Evolutionary conservation across 2,113 vertebrate species (phyloP).

Genomic region (Larimichthys crocea): DNA sequence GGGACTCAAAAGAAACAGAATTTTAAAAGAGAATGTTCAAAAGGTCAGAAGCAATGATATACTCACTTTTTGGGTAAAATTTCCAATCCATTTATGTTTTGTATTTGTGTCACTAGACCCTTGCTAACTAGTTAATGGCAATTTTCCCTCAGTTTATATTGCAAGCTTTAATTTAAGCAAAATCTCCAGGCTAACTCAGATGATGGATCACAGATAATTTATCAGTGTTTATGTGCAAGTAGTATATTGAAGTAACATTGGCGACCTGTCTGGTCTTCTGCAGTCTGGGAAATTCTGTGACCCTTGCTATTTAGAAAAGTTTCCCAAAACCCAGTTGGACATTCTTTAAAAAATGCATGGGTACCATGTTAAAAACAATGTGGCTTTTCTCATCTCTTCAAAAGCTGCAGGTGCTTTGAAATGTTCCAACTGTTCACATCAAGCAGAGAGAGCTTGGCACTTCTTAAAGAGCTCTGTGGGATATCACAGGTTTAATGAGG

Average conservation of each 20-base stretch:
- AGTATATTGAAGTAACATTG: neutral
- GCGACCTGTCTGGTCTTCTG: neutral
- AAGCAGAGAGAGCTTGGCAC: conserved; percentile 6
- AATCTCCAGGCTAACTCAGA: too few relatives aligned
- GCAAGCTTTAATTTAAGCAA: too few relatives aligned
- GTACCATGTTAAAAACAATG: neutral
- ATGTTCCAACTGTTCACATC: neutral
- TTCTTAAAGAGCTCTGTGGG: neutral
- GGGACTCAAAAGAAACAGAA: too few relatives aligned
- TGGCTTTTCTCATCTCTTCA: neutral
- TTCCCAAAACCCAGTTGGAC: neutral
- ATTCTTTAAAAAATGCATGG: neutral
- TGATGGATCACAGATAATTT: neutral
- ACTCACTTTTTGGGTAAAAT: too few relatives aligned
- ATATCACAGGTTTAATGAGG: conserved; percentile 1
- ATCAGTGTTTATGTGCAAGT: neutral
- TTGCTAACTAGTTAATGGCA: too few relatives aligned
- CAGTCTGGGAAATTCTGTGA: neutral
- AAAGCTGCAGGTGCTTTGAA: neutral
- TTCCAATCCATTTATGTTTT: too few relatives aligned
- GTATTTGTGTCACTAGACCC: too few relatives aligned
- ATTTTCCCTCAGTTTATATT: too few relatives aligned
- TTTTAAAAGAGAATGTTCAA: too few relatives aligned
- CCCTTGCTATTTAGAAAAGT: neutral
- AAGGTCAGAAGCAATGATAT: too few relatives aligned